Base-by-base conservation (phyloP, 2,888 invertebrate genomes). In the Corbicula japonica region DNA sequence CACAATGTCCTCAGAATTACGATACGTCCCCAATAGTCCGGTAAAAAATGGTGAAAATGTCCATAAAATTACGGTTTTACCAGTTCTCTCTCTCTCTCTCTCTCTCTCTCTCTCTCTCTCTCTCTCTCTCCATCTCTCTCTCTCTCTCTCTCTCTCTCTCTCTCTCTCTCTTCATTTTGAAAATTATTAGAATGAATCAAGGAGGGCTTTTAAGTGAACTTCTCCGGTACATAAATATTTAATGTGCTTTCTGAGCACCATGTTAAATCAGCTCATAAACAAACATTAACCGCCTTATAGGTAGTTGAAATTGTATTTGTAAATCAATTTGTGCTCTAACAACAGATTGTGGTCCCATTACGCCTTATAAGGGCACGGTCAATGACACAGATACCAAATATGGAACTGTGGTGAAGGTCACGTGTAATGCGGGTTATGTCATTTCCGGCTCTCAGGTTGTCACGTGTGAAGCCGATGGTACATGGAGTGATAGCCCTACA, bases 321-420 rank as follows among this genome's bases (percentile, higher is more conserved):
- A 28, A n/a, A 15, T 56, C 6, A 15, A 10, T 28, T 4, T 48
- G n/a, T 44, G 38, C 8, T 61, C 44, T n/a, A 30, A 26, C 54
- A 46, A n/a, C 60, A 76, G 76, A 76, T 38, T 76, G 76, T 48
- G 44, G 30, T 38, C 63, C 70, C 58, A 70, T 71, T 18, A 41
- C 58, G 12, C 76, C 76, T 41, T 28, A 26, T 3, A 32, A 76
- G 26, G 76, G 76, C 18, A 26, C 58, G 28, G 18, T 4, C 21
- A 30, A 30, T 8, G 41, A 35, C 28, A 50, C 28, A 10, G 60
- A 54, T n/a, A 70, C 70, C 23, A 65, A 60, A 12, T 76, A 71
- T 54, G 70, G 70, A 12, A 56, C 30, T 8, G 48, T 58, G 23
- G 71, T 70, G 10, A 28, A 61, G 18, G 46, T 76, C 5, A 52